Base-by-base conservation (phyloP, 1,140 invertebrate genomes). In the Eriosoma lanigerum region DNA sequence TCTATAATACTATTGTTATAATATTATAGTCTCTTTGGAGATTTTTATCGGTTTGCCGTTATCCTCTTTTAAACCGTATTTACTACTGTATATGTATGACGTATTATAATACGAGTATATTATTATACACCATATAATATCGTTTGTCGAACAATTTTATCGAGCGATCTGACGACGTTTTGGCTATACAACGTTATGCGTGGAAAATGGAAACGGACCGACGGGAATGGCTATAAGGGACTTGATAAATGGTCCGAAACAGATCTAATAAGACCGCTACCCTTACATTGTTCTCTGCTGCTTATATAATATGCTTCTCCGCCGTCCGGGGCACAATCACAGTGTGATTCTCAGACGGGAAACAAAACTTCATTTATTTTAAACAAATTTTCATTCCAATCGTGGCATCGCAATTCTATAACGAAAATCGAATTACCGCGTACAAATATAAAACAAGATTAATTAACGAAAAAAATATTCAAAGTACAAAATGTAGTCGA, bases 171-270 rank as follows among this genome's bases (percentile, higher is more conserved):
- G 73, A 38, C 32, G 54, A 76, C 73, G 54, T 76, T 76, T 76
- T n/a, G 54, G 32, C n/a, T 68, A 48, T 12, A 19, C 13, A 60
- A n/a, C 44, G 21, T 46, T 75, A 54, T 56, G 52, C 52, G 54
- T 58, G 29, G 52, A 44, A n/a, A n/a, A 1, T 29, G 29, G 19
- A 75, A 75, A 56, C 58, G 54, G n/a, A 56, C 54, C 54, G 50
- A 44, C 3, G 73, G 54, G 54, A 76, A 58, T 76, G 56, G 62
- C 56, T 56, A 29, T 38, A 29, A 29, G 24, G 38, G 26, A 44
- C 75, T 78, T 78, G 75, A 78, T 78, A 78, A 78, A 78, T 78
- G 75, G 75, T 78, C 58, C 32, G 73, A 76, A 76, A 76, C 54
- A 62, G 75, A 78, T 78, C 56, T 78, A 78, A 78, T 78, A 78